Percentiles rank a stretch among this genome's conserved stretches.
These are phyloP conservation scores for Trissoscelio sp. DNA, from an alignment of 2,888 invertebrate genomes.

Conservation along the genomic window DNA sequence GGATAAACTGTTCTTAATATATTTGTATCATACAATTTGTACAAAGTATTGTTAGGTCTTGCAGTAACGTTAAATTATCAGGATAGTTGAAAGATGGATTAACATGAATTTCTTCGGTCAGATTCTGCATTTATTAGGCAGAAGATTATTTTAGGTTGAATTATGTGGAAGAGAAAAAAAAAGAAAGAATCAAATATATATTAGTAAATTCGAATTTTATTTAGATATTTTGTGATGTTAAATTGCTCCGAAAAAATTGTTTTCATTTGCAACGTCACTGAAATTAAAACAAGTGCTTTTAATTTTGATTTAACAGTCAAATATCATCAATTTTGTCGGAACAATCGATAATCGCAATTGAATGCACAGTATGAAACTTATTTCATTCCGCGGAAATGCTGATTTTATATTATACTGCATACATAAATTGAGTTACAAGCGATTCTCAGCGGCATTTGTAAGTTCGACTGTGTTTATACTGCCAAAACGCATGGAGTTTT, in stretches of 20 bases:
- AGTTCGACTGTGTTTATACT: slow-evolving; percentile 41
- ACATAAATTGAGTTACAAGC: slow-evolving; percentile 3
- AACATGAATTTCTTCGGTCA: slow-evolving; percentile 13
- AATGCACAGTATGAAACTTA: slow-evolving; percentile 31
- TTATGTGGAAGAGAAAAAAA: slow-evolving; percentile 13
- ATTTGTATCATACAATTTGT: slow-evolving; percentile 83
- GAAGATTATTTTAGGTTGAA: slow-evolving; percentile 44
- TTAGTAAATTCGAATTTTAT: slow-evolving; percentile 18
- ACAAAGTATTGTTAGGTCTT: slow-evolving; percentile 82
- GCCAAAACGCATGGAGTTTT: slow-evolving; percentile 31
- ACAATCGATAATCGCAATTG: slow-evolving; percentile 1
- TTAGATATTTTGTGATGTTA: slow-evolving; percentile 17
- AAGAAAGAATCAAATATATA: not conserved
- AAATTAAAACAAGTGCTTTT: slow-evolving; percentile 26
- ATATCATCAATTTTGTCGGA: slow-evolving; percentile 2
- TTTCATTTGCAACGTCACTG: not conserved
- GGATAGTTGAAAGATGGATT: slow-evolving; percentile 71
- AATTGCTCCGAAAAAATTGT: slow-evolving; percentile 5
- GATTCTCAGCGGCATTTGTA: slow-evolving; percentile 17
- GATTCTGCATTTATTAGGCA: slow-evolving; percentile 53
- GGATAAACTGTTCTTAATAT: slow-evolving; percentile 80
- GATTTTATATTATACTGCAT: slow-evolving; percentile 8
- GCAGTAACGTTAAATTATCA: slow-evolving; percentile 76
- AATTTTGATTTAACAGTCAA: not conserved
- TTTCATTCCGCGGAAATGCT: slow-evolving; percentile 31